Evolutionary conservation across 2,888 invertebrate genomes (phyloP), one percentile per base, ranked within the genome.

Genomic region (Temnothorax unifasciatus): DNA sequence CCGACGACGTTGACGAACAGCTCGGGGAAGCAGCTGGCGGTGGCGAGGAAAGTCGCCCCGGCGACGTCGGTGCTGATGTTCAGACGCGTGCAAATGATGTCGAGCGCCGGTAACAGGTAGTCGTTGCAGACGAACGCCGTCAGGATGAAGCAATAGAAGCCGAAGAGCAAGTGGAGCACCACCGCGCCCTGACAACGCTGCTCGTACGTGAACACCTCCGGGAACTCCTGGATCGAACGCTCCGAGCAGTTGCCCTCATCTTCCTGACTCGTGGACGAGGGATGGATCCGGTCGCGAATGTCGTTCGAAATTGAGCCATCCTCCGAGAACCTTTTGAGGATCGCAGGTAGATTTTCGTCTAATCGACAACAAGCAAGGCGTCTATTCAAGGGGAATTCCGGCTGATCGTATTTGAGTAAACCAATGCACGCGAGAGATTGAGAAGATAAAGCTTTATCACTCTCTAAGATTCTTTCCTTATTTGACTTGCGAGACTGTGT

Each of bases 21-120:
- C 95, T 99, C 99, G 0, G 99, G 99, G 88, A 98, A 98, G 21
- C 98, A 98, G 1, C 99, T 99, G 4, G 99, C 99, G 0, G 98
- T 97, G 0, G 99, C 98, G 98, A 99, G 98, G 92, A 99, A 99
- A 0, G 99, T 99, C 3, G 99, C 99, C 0, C 99, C 99, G 0
- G 99, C 99, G 18, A 99, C 98, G 95, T 99, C 99, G 95, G 97
- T 95, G 34, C 97, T 97, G 91, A 98, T 96, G 91, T 97, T 96
- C 61, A 98, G 94, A 94, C 97, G 97, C 88, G 97, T 97, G 93
- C 98, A 98, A 88, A 99, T 98, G 84, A 97, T 96, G 95, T 98
- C 98, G 15, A 99, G 97, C 15, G 98, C 97, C 0, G 99, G 98
- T 57, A 99, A 96, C 93, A 99, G 98, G 93, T 98, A 99, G 92